phyloP scores from a whole-genome alignment of 2,888 invertebrate species.

The Sympetrum striolatum region DNA sequence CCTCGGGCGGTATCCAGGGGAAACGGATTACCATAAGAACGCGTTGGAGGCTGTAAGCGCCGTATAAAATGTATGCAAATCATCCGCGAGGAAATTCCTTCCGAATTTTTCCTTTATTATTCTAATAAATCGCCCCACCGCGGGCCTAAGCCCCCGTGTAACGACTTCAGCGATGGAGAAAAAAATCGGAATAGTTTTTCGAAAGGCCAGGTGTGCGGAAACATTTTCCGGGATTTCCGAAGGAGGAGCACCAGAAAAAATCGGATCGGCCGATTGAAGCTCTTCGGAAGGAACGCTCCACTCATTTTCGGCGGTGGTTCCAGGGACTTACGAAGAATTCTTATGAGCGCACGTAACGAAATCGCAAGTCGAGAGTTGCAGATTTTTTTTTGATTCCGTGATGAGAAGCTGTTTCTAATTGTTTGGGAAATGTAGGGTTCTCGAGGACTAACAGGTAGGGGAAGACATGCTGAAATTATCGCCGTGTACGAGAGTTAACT shows the following conservation, averaged over 20 bases:
- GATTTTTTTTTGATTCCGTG: background rate
- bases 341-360: background rate
- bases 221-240: background rate
- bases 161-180: background rate
- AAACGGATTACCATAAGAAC: conserved; percentile 9
- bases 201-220: background rate
- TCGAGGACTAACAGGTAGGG: background rate
- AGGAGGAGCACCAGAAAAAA: background rate
- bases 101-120: background rate
- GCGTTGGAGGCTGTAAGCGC: background rate
- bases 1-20: background rate
- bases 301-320: background rate
- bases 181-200: background rate
- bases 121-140: conserved; percentile 2
- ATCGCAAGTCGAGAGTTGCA: background rate
- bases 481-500: too few relatives aligned
- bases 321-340: background rate
- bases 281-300: background rate
- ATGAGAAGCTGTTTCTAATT: background rate
- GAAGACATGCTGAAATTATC: too few relatives aligned
- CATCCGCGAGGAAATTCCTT: conserved; percentile 1
- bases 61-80: conserved; percentile 23
- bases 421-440: background rate
- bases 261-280: background rate
- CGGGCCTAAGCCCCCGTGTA: background rate